These are phyloP conservation scores for Crambe crambe DNA, from an alignment of 37 sponge, comb jelly and placozoan genomes.

Conservation along the genomic window DNA sequence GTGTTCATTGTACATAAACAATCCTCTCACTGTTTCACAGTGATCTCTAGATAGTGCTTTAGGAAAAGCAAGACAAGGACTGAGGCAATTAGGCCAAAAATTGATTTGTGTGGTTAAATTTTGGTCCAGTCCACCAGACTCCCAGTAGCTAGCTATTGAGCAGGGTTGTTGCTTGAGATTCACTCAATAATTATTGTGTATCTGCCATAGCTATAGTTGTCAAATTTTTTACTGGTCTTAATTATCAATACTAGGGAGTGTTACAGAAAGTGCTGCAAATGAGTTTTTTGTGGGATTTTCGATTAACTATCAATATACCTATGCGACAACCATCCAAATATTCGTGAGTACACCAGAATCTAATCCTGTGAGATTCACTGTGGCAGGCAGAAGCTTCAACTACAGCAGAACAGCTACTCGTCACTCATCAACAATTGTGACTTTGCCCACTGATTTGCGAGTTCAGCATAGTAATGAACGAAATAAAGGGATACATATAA, in stretches of 20 bases:
- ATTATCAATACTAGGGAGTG: slow-evolving; percentile 4
- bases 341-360: slow-evolving; percentile 19
- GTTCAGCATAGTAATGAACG: slow-evolving; percentile 6
- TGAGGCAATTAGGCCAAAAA: no score
- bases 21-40: neutral
- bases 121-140: no score
- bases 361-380: slow-evolving; percentile 15
- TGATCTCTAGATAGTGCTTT: no score
- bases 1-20: no score
- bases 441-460: slow-evolving; percentile 11
- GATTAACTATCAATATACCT: neutral
- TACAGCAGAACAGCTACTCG: slow-evolving; percentile 9
- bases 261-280: slow-evolving; percentile 20
- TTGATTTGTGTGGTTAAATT: no score
- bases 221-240: neutral
- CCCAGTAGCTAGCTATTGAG: no score
- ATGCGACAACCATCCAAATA: neutral
- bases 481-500: slow-evolving; percentile 40
- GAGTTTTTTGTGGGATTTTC: slow-evolving; percentile 40
- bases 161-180: no score
- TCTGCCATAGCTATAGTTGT: neutral
- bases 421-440: slow-evolving; percentile 4
- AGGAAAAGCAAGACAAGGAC: no score
- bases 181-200: no score
- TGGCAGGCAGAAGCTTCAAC: neutral